phyloP scores from a whole-genome alignment of 2,888 invertebrate species.

The Argynnis bischoffii region DNA sequence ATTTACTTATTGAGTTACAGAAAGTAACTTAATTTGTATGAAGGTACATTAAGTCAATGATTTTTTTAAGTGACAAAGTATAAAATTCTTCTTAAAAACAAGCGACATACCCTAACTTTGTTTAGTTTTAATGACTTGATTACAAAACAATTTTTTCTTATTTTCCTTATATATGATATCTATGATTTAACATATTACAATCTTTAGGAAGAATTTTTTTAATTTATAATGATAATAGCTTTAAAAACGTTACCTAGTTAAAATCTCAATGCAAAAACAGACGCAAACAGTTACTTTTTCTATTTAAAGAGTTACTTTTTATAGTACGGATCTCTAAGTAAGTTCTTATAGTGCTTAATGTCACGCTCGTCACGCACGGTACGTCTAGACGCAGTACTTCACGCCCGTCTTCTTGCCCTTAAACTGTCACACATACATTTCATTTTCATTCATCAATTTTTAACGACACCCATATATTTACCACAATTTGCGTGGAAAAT shows the following conservation, averaged over 20 bases:
- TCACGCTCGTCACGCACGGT: conserved; percentile 40
- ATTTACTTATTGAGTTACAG: too few species aligned
- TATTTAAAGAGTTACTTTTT: neutral
- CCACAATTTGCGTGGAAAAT: conserved; percentile 9
- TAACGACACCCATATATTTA: conserved; percentile 16
- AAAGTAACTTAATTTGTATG: too few species aligned
- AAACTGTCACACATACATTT: conserved; percentile 28
- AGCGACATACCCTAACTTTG: too few species aligned
- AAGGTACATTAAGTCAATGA: too few species aligned
- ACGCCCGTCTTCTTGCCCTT: conserved; percentile 33
- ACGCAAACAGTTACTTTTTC: neutral
- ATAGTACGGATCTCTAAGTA: conserved; percentile 8
- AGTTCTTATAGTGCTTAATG: conserved; percentile 4
- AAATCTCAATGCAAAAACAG: neutral
- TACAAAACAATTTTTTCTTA: too few species aligned
- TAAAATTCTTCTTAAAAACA: too few species aligned
- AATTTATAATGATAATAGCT: too few species aligned
- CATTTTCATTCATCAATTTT: conserved; percentile 26
- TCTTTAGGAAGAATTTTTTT: too few species aligned
- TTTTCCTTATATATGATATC: too few species aligned
- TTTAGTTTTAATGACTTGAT: too few species aligned
- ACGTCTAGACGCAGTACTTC: conserved; percentile 46
- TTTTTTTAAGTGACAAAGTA: too few species aligned
- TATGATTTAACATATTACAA: too few species aligned
- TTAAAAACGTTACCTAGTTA: neutral